A percentile compares a stretch with the other conserved stretches of the same genome.
Evolutionary conservation across 2,797 vertebrate genomes (phyloP).

Genomic region (Craterocephalus amniculus): DNA sequence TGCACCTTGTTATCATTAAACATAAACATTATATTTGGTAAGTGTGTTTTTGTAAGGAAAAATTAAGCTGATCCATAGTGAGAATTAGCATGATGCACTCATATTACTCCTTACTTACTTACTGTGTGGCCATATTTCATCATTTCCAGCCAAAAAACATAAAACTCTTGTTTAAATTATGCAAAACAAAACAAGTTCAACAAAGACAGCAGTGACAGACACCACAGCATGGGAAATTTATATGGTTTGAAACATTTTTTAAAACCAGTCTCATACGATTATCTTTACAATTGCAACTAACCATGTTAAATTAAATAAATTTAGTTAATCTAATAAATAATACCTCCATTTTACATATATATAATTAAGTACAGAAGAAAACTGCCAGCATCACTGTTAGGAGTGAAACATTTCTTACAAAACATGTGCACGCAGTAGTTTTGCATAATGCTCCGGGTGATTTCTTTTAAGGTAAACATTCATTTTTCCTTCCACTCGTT

Average conservation of each 20-base stretch:
- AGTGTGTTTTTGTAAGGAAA: too few species aligned
- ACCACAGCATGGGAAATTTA: not conserved
- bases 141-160: not conserved
- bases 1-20: too few species aligned
- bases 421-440: constrained; percentile 70
- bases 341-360: not conserved
- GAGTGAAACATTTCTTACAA: constrained; percentile 53
- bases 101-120: too few species aligned
- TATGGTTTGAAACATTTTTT: not conserved
- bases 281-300: not conserved
- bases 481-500: constrained; percentile 83
- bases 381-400: not conserved
- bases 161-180: not conserved
- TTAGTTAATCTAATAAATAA: constrained; percentile 7
- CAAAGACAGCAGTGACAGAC: not conserved
- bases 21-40: too few species aligned
- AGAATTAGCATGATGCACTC: too few species aligned
- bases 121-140: not conserved
- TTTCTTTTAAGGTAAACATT: constrained; percentile 76
- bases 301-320: not conserved
- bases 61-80: too few species aligned
- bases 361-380: not conserved
- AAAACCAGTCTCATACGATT: not conserved
- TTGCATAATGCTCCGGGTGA: constrained; percentile 78
- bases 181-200: not conserved